Base-by-base conservation (phyloP, 2,888 invertebrate genomes). In the Pheosia gnoma region DNA sequence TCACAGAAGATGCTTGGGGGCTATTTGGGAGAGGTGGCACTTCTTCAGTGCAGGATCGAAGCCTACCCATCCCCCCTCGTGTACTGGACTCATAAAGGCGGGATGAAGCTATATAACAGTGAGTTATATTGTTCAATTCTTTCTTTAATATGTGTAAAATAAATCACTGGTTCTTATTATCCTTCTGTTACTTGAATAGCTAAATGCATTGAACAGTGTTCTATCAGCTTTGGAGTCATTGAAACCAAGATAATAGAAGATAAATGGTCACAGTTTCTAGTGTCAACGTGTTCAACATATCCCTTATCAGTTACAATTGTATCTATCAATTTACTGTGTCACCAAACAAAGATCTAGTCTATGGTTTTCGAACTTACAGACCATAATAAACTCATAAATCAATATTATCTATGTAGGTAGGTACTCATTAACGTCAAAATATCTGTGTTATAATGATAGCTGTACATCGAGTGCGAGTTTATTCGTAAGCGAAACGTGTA, bases 51-150 rank as follows among this genome's bases (percentile, higher is more conserved):
- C 82, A 91, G 94, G 74, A 95, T 96, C n/a, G 96, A 96, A 84
- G 96, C 96, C 6, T 95, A 94, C 82, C 96, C 96, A 0, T 94
- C 94, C 73, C 96, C 96, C 8, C 94, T 95, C 69, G 95, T 96
- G 81, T 96, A 96, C 79, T 96, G 96, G 96, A 95, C 95, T 4
- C 94, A 95, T 78, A 92, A 94, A 60, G 91, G 94, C 68, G 94
- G 94, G 38, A 94, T 94, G 75, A 95, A 95, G 67, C 89, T 95
- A 62, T 90, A 94, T 56, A 94, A 95, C 78, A 94, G 95, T 95
- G 87, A 70, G 76, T 52, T 43, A 45, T 57, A 43, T 25, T 47
- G 38, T 25, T 51, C 8, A 47, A 41, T 41, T 1, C 41, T 5
- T 25, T 25, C 25, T 25, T 25, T 25, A 25, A 25, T 25, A 25